These are phyloP conservation scores for Mormoops blainvillei DNA, from an alignment of 2,113 vertebrate species.

Conservation along the genomic window DNA sequence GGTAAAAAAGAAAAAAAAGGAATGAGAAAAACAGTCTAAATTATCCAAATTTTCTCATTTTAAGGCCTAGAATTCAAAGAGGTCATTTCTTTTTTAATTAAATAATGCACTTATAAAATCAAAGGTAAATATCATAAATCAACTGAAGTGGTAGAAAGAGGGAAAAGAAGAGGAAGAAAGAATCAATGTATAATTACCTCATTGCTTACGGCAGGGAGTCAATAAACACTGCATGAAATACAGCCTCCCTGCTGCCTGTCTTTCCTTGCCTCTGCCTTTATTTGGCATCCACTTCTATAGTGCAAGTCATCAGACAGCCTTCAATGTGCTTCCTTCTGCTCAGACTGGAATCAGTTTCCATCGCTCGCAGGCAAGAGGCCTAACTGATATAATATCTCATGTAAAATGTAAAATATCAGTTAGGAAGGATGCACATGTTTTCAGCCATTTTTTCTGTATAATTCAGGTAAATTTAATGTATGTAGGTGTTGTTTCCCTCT, in stretches of 20 bases:
- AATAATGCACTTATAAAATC: neutral
- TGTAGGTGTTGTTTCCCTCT: neutral
- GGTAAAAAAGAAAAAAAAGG: neutral
- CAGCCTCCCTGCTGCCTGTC: neutral
- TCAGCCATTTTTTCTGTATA: neutral
- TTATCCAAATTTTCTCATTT: neutral
- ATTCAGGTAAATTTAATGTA: neutral
- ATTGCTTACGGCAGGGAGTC: neutral
- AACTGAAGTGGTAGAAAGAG: neutral
- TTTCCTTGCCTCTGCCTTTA: neutral
- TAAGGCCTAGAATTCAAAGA: neutral
- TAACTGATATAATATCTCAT: neutral
- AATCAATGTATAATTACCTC: neutral
- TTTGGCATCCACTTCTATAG: neutral
- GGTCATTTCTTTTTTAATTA: neutral
- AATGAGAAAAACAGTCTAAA: neutral
- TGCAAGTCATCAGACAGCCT: neutral
- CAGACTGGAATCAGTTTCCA: neutral
- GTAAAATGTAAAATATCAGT: neutral
- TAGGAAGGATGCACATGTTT: neutral
- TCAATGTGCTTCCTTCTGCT: neutral
- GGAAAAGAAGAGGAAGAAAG: neutral
- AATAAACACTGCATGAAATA: neutral
- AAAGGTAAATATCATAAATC: neutral
- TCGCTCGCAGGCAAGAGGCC: neutral